Percentiles rank a stretch among this genome's conserved stretches.
Evolutionary conservation across 2,113 vertebrate species (phyloP).

Genomic region (Argyrosomus japonicus): DNA sequence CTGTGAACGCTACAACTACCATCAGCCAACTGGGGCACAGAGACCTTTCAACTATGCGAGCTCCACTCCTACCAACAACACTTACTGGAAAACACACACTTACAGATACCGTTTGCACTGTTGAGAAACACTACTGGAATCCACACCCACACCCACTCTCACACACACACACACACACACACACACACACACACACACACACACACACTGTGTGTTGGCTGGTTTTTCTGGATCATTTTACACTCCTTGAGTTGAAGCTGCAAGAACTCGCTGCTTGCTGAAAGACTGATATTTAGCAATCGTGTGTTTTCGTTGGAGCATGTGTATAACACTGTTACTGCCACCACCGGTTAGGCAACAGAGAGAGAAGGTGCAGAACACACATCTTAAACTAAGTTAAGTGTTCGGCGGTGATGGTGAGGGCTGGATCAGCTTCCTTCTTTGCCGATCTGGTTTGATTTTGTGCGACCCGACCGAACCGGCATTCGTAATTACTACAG

Average conservation of each 20-base stretch:
- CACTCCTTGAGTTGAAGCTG: no score
- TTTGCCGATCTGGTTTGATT: no score
- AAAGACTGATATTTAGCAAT: background rate
- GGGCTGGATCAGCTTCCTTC: no score
- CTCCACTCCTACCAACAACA: background rate
- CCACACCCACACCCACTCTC: background rate
- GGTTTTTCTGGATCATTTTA: background rate
- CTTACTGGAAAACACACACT: background rate
- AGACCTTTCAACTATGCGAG: constrained; percentile 29
- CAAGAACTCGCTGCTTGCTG: background rate
- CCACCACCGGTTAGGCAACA: background rate
- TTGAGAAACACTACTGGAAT: no score
- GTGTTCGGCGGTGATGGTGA: no score
- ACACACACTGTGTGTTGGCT: background rate
- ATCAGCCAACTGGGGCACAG: constrained; percentile 30
- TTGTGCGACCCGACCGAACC: no score
- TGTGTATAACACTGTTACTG: background rate
- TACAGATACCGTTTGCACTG: background rate
- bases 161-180: background rate
- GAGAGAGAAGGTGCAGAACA: background rate
- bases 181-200: background rate
- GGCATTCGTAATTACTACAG: no score
- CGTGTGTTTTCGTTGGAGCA: no score
- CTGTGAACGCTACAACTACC: background rate
- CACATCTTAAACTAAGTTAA: background rate